Base-by-base conservation (phyloP, 1,140 invertebrate genomes). In the Leptoteleia sp. region DNA sequence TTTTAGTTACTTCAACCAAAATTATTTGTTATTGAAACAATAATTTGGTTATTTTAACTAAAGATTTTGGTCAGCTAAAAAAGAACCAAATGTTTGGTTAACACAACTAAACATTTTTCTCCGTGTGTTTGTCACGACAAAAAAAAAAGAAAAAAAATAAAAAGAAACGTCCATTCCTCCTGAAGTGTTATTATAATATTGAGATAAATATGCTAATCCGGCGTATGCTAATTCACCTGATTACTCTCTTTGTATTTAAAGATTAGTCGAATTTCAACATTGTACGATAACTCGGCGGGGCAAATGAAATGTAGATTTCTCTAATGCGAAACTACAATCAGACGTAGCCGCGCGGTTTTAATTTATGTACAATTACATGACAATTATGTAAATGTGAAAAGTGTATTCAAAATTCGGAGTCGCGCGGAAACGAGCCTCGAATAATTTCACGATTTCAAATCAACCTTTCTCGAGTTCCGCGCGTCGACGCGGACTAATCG, bases 201-300 rank as follows among this genome's bases (percentile, higher is more conserved):
- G 27, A 54, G 50, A 55, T 55, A 54, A 38, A 50, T 70, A 70
- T 70, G 65, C 27, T 55, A 70, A 70, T 59, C n/a, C 12, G 7
- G 29, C 50, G 22, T n/a, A n/a, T n/a, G n/a, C n/a, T 57, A 57
- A 22, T 22, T 22, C 2, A 57, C 42, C 50, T 48, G 57, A 68
- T 57, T 35, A 64, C 31, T 52, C 15, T 29, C 0, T 22, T 52
- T 67, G 16, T 43, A 31, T 31, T 64, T 42, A 29, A 12, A 17
- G n/a, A 50, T 47, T 25, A 47, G 11, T 25, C 15, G 25, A 22
- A 9, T n/a, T 29, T 57, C 12, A 43, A 57, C 8, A 31, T 57
- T 42, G 38, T 19, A 29, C 4, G 38, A 43, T 57, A 57, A 43
- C 42, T 13, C n/a, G n/a, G n/a, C 6, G n/a, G 27, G 43, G 25